phyloP scores from a whole-genome alignment of 1,140 invertebrate genomes.

The Papilio glaucus region DNA sequence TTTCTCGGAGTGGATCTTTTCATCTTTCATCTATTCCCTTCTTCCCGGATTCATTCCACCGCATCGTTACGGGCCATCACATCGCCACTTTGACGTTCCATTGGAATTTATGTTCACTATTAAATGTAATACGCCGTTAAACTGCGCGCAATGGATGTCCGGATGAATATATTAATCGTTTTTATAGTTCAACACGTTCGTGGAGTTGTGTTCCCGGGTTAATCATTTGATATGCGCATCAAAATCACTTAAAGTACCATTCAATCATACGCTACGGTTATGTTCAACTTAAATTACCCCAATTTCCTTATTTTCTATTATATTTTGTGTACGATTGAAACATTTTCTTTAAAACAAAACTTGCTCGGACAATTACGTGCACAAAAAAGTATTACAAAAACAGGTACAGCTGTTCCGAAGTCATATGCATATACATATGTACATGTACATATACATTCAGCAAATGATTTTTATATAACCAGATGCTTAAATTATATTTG shows the following conservation, averaged over 20 bases:
- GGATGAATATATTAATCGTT: conserved; percentile 17
- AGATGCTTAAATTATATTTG: too few relatives aligned
- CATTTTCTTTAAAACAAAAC: too few relatives aligned
- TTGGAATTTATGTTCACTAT: conserved; percentile 21
- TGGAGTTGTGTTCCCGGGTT: not conserved
- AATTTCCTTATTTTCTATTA: too few relatives aligned
- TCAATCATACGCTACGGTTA: not conserved
- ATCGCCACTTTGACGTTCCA: conserved; percentile 24
- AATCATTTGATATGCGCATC: not conserved
- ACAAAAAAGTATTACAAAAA: too few relatives aligned
- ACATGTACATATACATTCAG: too few relatives aligned
- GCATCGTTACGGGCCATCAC: conserved; percentile 4
- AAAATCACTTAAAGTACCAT: not conserved
- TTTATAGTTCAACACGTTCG: not conserved
- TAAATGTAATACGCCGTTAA: conserved; percentile 24
- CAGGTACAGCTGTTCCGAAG: too few relatives aligned
- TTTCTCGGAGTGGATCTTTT: conserved; percentile 1
- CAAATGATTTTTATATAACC: too few relatives aligned
- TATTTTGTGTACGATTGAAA: too few relatives aligned
- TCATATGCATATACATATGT: too few relatives aligned
- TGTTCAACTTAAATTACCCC: not conserved
- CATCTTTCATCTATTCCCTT: not conserved
- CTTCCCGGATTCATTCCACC: not conserved
- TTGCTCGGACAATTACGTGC: too few relatives aligned
- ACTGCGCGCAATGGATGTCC: conserved; percentile 4